phyloP scores from a whole-genome alignment of 2,113 vertebrate genomes.

The Esox niger region DNA sequence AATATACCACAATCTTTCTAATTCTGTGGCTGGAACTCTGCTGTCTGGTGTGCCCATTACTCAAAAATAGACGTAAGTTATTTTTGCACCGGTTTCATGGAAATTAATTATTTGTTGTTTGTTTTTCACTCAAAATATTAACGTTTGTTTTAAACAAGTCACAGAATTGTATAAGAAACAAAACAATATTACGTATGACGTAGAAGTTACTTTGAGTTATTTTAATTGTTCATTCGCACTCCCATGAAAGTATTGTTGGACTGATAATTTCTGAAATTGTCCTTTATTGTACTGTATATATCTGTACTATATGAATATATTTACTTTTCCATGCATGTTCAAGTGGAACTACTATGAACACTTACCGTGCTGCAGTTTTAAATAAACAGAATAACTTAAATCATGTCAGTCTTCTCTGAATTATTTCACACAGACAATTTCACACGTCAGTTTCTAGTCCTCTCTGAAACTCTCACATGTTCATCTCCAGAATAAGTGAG shows the following conservation, averaged over 20 bases:
- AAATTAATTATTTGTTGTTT: constrained; percentile 32
- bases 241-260: constrained; percentile 56
- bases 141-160: constrained; percentile 4
- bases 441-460: background rate
- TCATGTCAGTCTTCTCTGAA: constrained; percentile 11
- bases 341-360: constrained; percentile 76
- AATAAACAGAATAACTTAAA: constrained; percentile 73
- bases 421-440: background rate
- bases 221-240: constrained; percentile 70
- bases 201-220: constrained; percentile 49
- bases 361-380: constrained; percentile 76
- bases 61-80: constrained; percentile 55
- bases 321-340: constrained; percentile 82
- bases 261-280: constrained; percentile 62
- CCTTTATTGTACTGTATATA: constrained; percentile 71
- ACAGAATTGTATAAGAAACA: constrained; percentile 47
- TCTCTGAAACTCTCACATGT: no score
- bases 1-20: no score
- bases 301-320: constrained; percentile 80
- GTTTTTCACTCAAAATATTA: constrained; percentile 20
- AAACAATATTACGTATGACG: constrained; percentile 33
- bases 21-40: background rate
- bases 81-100: constrained; percentile 59
- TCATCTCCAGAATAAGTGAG: no score
- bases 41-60: constrained; percentile 25